Evolutionary conservation across 2,113 vertebrate genomes (phyloP).

Genomic region (Platysternon megacephalum): DNA sequence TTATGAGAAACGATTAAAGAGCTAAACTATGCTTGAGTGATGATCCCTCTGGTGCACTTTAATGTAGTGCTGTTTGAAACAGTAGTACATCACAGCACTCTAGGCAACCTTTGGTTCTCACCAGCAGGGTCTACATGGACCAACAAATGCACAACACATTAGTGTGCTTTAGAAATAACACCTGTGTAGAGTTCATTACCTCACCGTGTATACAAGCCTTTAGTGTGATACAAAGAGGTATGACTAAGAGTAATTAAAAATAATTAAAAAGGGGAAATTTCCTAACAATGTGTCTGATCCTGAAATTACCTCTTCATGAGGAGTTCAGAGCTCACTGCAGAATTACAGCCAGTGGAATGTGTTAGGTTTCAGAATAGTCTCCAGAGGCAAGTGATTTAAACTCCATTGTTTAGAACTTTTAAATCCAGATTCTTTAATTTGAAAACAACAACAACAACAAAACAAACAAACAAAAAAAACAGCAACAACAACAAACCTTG

Average conservation of each 20-base stretch:
- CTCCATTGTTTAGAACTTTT: background rate
- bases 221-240: background rate
- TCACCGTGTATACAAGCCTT: no score
- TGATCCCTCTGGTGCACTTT: background rate
- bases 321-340: background rate
- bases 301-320: background rate
- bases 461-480: accelerated
- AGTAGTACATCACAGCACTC: background rate
- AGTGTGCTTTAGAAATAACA: background rate
- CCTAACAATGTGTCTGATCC: background rate
- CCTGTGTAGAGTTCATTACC: background rate
- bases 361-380: background rate
- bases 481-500: background rate
- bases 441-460: background rate
- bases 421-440: background rate
- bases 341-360: background rate
- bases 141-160: background rate
- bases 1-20: background rate
- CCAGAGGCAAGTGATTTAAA: background rate
- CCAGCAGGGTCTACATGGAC: no score
- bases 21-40: background rate
- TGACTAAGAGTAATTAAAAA: background rate
- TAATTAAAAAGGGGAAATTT: background rate
- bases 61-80: background rate
- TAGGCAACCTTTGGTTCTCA: background rate